Evolutionary conservation across 2,797 vertebrate species (phyloP).

Genomic region (Apogon hyalosoma): DNA sequence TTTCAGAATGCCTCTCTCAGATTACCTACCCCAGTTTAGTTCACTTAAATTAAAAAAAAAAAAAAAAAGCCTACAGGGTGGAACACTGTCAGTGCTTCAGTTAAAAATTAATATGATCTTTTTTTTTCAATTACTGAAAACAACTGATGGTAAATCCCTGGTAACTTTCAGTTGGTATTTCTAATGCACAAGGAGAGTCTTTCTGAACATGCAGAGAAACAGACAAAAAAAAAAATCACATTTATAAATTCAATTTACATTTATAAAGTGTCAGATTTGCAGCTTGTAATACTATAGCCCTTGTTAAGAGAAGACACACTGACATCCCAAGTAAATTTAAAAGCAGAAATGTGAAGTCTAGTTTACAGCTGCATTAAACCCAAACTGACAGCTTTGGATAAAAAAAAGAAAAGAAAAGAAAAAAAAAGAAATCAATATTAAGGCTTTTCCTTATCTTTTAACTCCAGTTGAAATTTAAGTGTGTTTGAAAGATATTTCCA

Average conservation of each 20-base stretch:
- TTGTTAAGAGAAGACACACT: background rate
- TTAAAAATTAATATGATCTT: background rate
- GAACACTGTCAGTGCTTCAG: background rate
- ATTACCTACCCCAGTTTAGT: slow-evolving; percentile 1
- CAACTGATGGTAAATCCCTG: background rate
- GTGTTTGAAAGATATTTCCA: background rate
- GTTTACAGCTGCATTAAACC: slow-evolving; percentile 14
- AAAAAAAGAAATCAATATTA: background rate
- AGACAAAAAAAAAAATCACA: too few relatives aligned
- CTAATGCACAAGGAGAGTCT: too few relatives aligned
- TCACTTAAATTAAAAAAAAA: background rate
- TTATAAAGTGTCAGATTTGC: too few relatives aligned
- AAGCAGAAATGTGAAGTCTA: background rate
- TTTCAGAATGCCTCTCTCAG: slow-evolving; percentile 35
- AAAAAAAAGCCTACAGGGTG: background rate
- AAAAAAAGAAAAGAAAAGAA: background rate
- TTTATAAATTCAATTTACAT: too few relatives aligned
- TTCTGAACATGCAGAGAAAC: too few relatives aligned
- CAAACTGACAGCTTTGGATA: slow-evolving; percentile 5
- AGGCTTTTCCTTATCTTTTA: background rate
- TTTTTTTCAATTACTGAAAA: background rate
- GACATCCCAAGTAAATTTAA: background rate
- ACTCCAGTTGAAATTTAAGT: too few relatives aligned
- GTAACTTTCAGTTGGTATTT: too few relatives aligned
- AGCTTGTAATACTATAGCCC: background rate